Evolutionary conservation across 2,113 vertebrate species (phyloP), one percentile per base, ranked within the genome.

Genomic region (Corythoichthys haematopterus): DNA sequence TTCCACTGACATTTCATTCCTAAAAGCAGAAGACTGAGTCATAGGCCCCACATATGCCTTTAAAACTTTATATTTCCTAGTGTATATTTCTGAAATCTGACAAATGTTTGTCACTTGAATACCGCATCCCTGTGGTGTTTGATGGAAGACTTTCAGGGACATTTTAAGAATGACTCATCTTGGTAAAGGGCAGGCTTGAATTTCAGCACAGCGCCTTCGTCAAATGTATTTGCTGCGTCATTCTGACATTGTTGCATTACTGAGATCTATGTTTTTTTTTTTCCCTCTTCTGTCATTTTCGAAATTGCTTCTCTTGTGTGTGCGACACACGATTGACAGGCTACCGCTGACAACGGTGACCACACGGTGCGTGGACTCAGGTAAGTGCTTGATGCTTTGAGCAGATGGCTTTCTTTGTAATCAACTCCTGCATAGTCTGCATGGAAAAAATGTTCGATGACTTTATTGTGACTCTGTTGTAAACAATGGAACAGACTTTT

Each of bases 391-490:
- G 16, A 78, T 77, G 45, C 77, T 62, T 61, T 56, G 78, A 83
- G 76, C 75, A 85, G 85, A 83, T 88, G 79, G 65, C 79, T 69
- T 73, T 75, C 57, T 65, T 81, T 81, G 78, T 85, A 86, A 88
- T 72, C 71, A 82, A 76, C 79, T 56, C 77, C 82, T 76, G 76
- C 72, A 73, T 50, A 59, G 73, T 58, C 77, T 77, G 72, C 83
- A 47, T 2, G 3, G 3, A 47, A 47, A 47, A 90, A 85, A 78
- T 77, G 88, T 88, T 84, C 79, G 70, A 76, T 61, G 76, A 72
- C 62, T 67, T 74, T 56, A 69, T 75, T 68, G 0, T 78, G 82
- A 83, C 81, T 71, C 52, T 2, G 20, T 28, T 28, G 0, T 28
- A 64, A 70, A 78, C 69, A 77, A 76, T 66, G 72, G 78, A 69